Conservation (phyloP, 2,797 vertebrate species). For the Cuculus canorus region DNA sequence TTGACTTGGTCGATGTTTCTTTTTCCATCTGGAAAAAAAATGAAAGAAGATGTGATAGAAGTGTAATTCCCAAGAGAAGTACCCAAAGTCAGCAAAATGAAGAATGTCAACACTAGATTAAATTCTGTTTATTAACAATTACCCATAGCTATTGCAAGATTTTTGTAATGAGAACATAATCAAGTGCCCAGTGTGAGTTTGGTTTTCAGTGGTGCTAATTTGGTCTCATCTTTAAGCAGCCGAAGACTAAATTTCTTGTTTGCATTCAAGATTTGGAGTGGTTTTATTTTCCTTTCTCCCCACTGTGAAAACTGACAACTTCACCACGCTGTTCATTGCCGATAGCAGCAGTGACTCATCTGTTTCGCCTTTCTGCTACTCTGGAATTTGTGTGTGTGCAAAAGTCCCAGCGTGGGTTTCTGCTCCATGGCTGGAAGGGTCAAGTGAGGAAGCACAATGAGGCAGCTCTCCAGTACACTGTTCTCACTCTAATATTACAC, state of each 20-base stretch:
- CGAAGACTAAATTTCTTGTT: not conserved
- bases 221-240: not conserved
- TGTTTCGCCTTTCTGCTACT: not conserved
- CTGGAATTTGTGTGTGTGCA: not conserved
- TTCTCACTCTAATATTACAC: not conserved
- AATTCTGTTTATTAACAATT: not conserved
- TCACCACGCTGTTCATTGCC: not conserved
- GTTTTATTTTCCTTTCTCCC: not conserved
- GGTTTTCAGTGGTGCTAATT: not conserved
- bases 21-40: not conserved
- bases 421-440: not conserved
- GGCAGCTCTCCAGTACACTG: not conserved
- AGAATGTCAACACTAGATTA: not conserved
- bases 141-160: not conserved
- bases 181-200: not conserved
- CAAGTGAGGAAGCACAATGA: fast-evolving
- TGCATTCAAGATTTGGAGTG: not conserved
- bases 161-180: not conserved
- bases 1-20: not conserved
- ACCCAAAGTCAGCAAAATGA: not conserved
- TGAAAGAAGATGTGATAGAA: not conserved
- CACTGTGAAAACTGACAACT: not conserved
- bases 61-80: not conserved
- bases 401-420: not conserved
- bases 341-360: not conserved